Base-by-base conservation (phyloP, 2,797 vertebrate genomes). In the Ptychadena robeensis region DNA sequence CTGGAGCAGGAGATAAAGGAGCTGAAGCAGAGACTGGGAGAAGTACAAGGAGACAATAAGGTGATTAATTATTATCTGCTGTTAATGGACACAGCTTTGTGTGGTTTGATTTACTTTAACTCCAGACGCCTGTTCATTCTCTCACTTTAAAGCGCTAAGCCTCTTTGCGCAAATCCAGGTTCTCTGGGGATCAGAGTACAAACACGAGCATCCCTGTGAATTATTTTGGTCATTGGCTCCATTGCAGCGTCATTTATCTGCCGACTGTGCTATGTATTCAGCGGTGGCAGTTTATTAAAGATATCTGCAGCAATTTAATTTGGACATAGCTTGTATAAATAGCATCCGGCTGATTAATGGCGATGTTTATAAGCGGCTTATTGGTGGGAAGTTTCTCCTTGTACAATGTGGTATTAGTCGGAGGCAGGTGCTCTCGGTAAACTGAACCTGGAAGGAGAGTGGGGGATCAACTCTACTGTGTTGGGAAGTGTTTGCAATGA, bases 21-120 rank as follows among this genome's bases (percentile, higher is more conserved):
- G 87, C 93, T 98, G 87, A 96, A 96, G 1, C 98, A 98, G 86
- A 94, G 96, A 81, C 91, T 99, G 76, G 91, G 92, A 64, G 98
- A 99, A 91, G 95, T 96, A 74, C 95, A 97, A 90, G 97, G 98
- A 0, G 98, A 99, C 87, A 99, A 99, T 91, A 99, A 99, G 98
- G 98, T 99, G 94, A 73, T 3, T n/a, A 27, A 80, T 57, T 35
- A 30, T 10, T 34, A 28, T 28, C 40, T 34, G 15, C 4, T 69
- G 44, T 68, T 48, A 10, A 67, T 57, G 44, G 76, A 44, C 31
- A 10, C 64, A 27, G 75, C 75, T 68, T 48, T 78, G 75, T 67
- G 75, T 22, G 11, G 38, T 35, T 37, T 32, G 30, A 34, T 57
- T 2, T 59, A 59, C 34, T 34, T 22, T 34, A 48, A 65, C 18